These are phyloP conservation scores for Bombylius major DNA, from an alignment of 2,888 invertebrate genomes.

Conservation along the genomic window DNA sequence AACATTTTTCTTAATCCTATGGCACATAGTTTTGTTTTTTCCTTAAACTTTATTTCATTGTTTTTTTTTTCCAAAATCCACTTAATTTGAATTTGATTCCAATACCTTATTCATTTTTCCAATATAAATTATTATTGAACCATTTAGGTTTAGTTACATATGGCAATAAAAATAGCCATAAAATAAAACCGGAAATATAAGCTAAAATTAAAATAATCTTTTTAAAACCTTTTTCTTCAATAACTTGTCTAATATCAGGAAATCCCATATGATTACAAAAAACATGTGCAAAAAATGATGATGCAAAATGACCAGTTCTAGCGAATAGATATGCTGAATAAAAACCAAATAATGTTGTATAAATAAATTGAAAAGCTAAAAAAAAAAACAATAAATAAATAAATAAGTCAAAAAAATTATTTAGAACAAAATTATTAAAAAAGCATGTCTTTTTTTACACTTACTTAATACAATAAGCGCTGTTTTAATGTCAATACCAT, in stretches of 20 bases:
- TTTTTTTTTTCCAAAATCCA: no score
- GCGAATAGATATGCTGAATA: constrained; percentile 89
- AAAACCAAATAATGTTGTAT: constrained; percentile 86
- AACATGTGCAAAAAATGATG: constrained; percentile 79
- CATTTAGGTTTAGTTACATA: neutral
- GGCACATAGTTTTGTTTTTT: no score
- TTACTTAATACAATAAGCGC: constrained; percentile 63
- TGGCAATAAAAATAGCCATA: neutral
- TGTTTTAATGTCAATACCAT: constrained; percentile 54
- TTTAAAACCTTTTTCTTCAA: constrained; percentile 16
- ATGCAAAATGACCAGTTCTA: constrained; percentile 79
- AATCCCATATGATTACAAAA: constrained; percentile 97
- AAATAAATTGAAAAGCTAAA: constrained; percentile 74
- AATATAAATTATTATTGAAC: neutral
- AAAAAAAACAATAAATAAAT: constrained; percentile 18
- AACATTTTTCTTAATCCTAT: no score
- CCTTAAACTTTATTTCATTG: no score
- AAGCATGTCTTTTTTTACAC: neutral
- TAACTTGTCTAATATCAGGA: constrained; percentile 68
- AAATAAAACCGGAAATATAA: neutral
- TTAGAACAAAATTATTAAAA: constrained; percentile 2
- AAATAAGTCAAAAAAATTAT: neutral
- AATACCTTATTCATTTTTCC: neutral
- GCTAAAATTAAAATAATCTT: neutral
- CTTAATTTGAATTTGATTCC: no score